Evolutionary conservation across 2,888 invertebrate genomes (phyloP), one percentile per base, ranked within the genome.

Genomic region (Dynastes maya): DNA sequence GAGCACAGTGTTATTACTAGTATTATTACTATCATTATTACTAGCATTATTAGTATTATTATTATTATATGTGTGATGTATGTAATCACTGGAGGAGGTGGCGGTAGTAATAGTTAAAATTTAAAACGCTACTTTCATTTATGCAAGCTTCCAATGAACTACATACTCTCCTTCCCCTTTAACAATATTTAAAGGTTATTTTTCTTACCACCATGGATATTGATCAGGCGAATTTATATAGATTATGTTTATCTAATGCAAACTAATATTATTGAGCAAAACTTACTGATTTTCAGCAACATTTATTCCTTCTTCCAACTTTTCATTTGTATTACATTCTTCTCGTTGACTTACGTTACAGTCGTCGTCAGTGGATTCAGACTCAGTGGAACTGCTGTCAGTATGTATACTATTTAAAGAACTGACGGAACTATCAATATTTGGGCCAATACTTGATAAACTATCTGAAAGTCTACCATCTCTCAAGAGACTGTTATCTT

Each of bases 361-460:
- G 4, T 90, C 90, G 27, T 90, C 89, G 29, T 90, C 90, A 22
- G 90, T 89, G 1, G 90, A 90, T 22, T 78, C 75, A 40, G 37
- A 53, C 49, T 81, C 80, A 53, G 58, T 78, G 40, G 91, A 90
- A 74, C 89, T 89, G n/a, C 89, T 90, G 22, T 90, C 91, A 80
- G 76, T 77, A 32, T 74, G 67, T 40, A 65, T 78, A 70, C 84
- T 86, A 67, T 85, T 83, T 63, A 88, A 82, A 2, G 89, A 89
- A 82, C 89, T 89, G 16, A 85, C 84, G n/a, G 86, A 87, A 81
- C 88, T 94, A 88, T 95, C 94, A 37, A 93, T 90, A 81, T 94
- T 91, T 16, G 94, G 94, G 72, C 94, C 94, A 27, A 94, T 90
- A 84, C 94, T 94, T 0, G 94, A 94, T 58, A 93, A 90, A 84